These are phyloP conservation scores for Pachyramphus minor DNA, from an alignment of 2,113 vertebrate genomes.

Conservation along the genomic window DNA sequence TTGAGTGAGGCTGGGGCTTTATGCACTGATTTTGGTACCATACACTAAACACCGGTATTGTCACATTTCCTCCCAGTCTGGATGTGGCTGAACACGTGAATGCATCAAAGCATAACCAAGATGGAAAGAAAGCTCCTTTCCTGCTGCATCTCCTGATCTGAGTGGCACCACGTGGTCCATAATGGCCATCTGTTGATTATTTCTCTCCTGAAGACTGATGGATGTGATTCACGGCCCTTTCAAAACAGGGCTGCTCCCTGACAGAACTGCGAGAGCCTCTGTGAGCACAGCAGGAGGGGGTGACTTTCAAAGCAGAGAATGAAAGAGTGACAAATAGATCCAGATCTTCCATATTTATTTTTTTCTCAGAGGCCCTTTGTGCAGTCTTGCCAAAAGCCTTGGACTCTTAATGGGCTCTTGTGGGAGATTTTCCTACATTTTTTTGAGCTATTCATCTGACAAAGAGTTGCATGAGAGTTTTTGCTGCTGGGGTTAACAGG, in stretches of 20 bases:
- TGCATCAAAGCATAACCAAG: not conserved
- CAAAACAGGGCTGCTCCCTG: not conserved
- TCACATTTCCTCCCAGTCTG: not conserved
- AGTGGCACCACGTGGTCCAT: not conserved
- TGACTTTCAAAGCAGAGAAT: not conserved
- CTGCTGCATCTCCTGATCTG: not conserved
- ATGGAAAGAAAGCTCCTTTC: not conserved
- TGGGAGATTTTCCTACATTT: not conserved
- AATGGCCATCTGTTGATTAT: conserved; percentile 32
- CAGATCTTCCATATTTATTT: not conserved
- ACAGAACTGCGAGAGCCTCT: not conserved
- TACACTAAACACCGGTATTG: not conserved
- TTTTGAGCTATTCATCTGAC: not conserved
- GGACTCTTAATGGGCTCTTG: not conserved
- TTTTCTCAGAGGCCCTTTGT: not conserved
- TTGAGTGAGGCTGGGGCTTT: not conserved
- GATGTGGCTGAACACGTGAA: fast-evolving
- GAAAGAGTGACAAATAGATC: not conserved
- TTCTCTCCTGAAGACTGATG: conserved; percentile 2
- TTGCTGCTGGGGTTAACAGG: not conserved
- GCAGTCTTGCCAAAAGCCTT: not conserved
- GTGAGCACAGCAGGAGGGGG: not conserved
- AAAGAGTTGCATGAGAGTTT: not conserved
- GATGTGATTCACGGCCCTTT: conserved; percentile 10
- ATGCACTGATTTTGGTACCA: not conserved